phyloP scores from a whole-genome alignment of 2,797 vertebrate genomes.

The Neopelma chrysocephalum region DNA sequence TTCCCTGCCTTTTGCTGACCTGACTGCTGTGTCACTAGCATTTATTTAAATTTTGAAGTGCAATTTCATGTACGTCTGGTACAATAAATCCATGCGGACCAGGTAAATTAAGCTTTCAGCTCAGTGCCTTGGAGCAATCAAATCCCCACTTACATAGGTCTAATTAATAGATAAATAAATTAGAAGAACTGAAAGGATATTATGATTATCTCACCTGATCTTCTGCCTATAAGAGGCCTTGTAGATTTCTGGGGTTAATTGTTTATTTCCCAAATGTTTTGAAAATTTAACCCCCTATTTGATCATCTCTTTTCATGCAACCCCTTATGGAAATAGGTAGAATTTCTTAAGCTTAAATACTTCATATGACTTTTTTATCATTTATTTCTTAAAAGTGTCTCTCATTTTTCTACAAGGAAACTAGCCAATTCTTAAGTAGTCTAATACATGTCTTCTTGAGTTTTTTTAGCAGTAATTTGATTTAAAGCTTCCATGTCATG shows the following conservation, averaged over 20 bases:
- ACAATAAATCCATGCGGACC: background rate
- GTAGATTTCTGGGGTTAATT: slow-evolving; percentile 6
- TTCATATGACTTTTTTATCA: background rate
- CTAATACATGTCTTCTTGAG: background rate
- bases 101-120: slow-evolving; percentile 2
- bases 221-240: background rate
- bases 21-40: background rate
- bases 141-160: background rate
- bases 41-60: background rate
- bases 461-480: background rate
- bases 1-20: background rate
- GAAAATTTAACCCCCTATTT: background rate
- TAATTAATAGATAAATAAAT: slow-evolving; percentile 59
- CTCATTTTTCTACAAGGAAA: background rate
- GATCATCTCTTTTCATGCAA: background rate
- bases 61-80: background rate
- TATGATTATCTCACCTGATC: slow-evolving; percentile 23
- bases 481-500: background rate
- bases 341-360: background rate
- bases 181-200: slow-evolving; percentile 1
- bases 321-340: background rate
- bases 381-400: background rate
- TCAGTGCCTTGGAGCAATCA: background rate
- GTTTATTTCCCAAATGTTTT: slow-evolving; percentile 20
- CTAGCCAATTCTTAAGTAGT: background rate